Percentiles rank a stretch among this genome's conserved stretches.
phyloP scores from a whole-genome alignment of 2,113 vertebrate species.

The Physeter macrocephalus region DNA sequence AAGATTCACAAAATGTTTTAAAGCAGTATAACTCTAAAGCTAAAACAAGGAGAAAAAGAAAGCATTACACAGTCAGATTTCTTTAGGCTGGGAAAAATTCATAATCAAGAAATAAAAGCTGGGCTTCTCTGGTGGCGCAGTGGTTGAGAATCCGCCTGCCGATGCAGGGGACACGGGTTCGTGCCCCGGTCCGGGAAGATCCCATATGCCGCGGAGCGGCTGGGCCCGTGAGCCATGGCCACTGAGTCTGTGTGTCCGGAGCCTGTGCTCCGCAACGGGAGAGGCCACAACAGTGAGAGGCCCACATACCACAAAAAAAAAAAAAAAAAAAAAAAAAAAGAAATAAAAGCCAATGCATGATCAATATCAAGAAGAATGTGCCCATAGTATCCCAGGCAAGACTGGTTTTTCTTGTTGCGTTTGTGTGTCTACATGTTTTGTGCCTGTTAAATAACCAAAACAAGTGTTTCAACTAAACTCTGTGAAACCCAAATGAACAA shows the following conservation, averaged over 20 bases:
- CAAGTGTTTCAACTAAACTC: constrained; percentile 43
- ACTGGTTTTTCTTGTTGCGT: constrained; percentile 51
- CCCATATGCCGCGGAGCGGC: too few species aligned
- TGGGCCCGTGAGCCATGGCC: too few species aligned
- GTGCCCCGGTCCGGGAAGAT: too few species aligned
- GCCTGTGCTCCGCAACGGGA: too few species aligned
- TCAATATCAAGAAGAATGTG: not conserved
- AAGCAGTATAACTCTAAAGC: not conserved
- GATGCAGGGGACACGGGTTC: too few species aligned
- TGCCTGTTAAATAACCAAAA: constrained; percentile 32
- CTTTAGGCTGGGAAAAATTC: not conserved
- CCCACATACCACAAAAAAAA: too few species aligned
- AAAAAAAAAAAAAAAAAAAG: too few species aligned
- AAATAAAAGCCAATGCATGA: constrained; percentile 23
- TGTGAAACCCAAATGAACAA: constrained; percentile 22
- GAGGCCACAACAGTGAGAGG: too few species aligned
- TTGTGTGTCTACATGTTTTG: not conserved
- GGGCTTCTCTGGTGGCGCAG: too few species aligned
- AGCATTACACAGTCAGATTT: not conserved
- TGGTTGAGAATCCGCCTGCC: too few species aligned
- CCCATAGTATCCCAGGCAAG: not conserved
- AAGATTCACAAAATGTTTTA: constrained; percentile 12
- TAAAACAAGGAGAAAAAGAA: not conserved
- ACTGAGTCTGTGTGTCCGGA: too few species aligned
- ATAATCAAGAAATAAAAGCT: constrained; percentile 23